Conservation (phyloP, 2,797 vertebrate species). For the Sebastes trivittatus region DNA sequence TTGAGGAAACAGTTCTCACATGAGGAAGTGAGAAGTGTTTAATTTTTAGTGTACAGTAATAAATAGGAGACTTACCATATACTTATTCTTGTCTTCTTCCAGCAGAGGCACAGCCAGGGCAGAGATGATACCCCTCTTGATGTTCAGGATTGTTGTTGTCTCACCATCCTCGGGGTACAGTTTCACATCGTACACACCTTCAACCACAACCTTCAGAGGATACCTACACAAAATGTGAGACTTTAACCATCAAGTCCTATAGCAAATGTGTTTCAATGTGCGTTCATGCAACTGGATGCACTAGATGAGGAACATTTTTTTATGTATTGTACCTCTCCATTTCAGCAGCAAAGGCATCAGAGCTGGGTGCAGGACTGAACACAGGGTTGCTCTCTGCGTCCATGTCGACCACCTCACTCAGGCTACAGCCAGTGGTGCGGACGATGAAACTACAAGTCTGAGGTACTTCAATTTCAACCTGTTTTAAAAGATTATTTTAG, state of each 20-base stretch:
- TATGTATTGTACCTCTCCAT: neutral
- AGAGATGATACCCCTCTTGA: conserved; percentile 96
- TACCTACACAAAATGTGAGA: neutral
- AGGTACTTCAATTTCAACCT: no score
- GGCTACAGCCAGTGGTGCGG: no score
- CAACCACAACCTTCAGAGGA: conserved; percentile 74
- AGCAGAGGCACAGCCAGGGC: conserved; percentile 87
- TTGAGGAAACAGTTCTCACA: neutral
- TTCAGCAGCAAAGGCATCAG: no score
- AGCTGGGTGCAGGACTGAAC: no score
- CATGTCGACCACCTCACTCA: no score
- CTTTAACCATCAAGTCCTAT: neutral
- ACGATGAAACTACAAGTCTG: no score
- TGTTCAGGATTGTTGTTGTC: conserved; percentile 88
- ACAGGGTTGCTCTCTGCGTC: no score
- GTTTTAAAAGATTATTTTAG: neutral
- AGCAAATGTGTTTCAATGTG: no score
- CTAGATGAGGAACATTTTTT: neutral
- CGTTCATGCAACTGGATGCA: neutral
- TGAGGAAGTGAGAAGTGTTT: neutral
- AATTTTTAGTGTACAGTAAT: neutral
- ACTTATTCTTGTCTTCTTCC: conserved; percentile 61
- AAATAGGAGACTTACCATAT: conserved; percentile 68
- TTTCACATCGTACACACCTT: conserved; percentile 82
- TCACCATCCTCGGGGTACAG: conserved; percentile 91